Evolutionary conservation across 1,140 invertebrate species (phyloP).

Genomic region (Plectrocnemia conspersa): DNA sequence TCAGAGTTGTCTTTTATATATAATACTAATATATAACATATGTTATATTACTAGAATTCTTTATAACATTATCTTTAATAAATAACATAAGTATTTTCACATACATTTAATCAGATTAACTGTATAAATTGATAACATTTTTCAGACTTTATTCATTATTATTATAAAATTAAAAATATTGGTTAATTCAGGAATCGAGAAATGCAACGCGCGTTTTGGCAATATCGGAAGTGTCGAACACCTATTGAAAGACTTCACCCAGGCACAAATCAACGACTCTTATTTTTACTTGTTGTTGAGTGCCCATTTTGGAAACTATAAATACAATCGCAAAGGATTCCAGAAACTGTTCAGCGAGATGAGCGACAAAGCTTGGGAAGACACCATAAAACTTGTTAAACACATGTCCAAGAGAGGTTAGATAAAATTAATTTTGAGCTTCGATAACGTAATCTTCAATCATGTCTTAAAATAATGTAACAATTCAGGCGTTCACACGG

Average conservation of each 20-base stretch:
- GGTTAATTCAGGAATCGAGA: slow-evolving; percentile 36
- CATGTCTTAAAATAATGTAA: background rate
- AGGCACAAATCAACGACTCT: slow-evolving; percentile 61
- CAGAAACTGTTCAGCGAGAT: slow-evolving; percentile 66
- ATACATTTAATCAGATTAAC: too few species aligned
- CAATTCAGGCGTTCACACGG: background rate
- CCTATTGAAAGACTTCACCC: slow-evolving; percentile 58
- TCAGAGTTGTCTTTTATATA: too few species aligned
- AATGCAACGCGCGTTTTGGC: slow-evolving; percentile 67
- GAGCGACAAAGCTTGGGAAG: slow-evolving; percentile 69
- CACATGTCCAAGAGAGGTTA: slow-evolving; percentile 70
- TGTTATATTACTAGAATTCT: too few species aligned
- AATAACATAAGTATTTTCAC: too few species aligned
- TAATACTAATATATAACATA: too few species aligned
- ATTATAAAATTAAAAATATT: too few species aligned
- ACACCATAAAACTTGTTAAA: slow-evolving; percentile 69
- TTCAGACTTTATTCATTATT: too few species aligned
- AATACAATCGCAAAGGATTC: slow-evolving; percentile 71
- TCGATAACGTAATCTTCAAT: background rate
- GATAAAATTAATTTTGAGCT: too few species aligned
- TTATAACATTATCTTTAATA: too few species aligned
- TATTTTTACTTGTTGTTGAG: slow-evolving; percentile 71
- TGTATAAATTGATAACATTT: background rate
- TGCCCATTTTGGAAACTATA: slow-evolving; percentile 72
- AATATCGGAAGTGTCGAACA: slow-evolving; percentile 50